Percentiles rank a stretch among this genome's conserved stretches.
Conservation (phyloP, 2,797 vertebrate genomes). For the Pseudopleuronectes americanus region DNA sequence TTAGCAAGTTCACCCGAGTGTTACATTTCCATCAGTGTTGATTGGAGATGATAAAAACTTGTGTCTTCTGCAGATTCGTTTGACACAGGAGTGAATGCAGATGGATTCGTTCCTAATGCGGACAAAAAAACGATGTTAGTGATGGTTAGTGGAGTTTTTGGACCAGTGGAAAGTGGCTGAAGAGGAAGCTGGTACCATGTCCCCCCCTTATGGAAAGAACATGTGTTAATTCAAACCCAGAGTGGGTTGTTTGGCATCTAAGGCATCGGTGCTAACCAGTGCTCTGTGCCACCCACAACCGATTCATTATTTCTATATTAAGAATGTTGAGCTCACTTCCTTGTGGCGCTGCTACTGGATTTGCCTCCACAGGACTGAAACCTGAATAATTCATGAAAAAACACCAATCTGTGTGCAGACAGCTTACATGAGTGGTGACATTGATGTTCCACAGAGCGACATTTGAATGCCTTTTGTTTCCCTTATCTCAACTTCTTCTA, state of each 20-base stretch:
- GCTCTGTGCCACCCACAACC: not conserved
- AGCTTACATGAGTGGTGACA: constrained; percentile 30
- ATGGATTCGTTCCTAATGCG: no score
- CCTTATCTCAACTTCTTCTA: constrained; percentile 23
- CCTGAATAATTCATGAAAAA: constrained; percentile 71
- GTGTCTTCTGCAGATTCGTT: no score
- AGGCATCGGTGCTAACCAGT: no score
- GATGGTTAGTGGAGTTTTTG: no score
- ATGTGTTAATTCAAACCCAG: not conserved
- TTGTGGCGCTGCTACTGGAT: constrained; percentile 25
- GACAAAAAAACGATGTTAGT: no score
- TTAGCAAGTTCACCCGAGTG: no score
- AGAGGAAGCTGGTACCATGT: not conserved
- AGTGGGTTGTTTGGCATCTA: not conserved
- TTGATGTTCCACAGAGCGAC: constrained; percentile 24
- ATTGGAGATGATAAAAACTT: no score
- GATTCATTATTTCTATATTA: constrained; percentile 47
- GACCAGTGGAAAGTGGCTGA: no score
- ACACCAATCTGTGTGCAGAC: constrained; percentile 36
- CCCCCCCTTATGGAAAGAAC: no score
- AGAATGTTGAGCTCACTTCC: constrained; percentile 37
- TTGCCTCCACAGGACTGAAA: constrained; percentile 36
- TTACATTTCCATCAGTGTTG: no score
- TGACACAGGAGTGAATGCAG: no score
- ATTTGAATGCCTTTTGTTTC: constrained; percentile 30